A percentile compares a stretch with the other conserved stretches of the same genome.
These are phyloP conservation scores for Dimorphilus gyrociliatus DNA, from an alignment of 2,888 invertebrate species.

Conservation along the genomic window DNA sequence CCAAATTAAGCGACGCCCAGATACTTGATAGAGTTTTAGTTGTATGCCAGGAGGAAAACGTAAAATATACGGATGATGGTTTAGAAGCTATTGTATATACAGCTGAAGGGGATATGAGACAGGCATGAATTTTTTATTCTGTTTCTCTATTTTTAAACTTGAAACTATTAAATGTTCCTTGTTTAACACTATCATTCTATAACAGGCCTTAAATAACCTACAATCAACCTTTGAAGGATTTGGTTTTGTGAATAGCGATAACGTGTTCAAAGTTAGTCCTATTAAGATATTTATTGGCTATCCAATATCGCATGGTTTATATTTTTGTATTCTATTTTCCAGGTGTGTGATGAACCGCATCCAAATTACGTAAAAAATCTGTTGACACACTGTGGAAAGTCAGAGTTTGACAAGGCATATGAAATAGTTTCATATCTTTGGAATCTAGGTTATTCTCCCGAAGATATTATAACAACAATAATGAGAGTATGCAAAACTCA, in stretches of 20 bases:
- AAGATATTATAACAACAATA: conserved; percentile 86
- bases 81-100: conserved; percentile 90
- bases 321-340: conserved; percentile 4
- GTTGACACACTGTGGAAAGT: conserved; percentile 62
- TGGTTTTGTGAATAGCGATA: conserved; percentile 69
- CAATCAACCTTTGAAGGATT: conserved; percentile 88
- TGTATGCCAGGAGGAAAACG: conserved; percentile 53
- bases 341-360: conserved; percentile 96
- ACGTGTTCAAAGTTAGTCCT: conserved; percentile 65
- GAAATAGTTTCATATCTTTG: conserved; percentile 71
- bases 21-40: conserved; percentile 62
- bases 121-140: conserved; percentile 38
- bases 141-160: not conserved
- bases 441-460: conserved; percentile 83
- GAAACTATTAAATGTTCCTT: not conserved
- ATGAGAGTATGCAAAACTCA: conserved; percentile 82
- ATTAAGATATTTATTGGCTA: not conserved
- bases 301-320: not conserved
- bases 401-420: conserved; percentile 69
- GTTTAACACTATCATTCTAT: conserved; percentile 4
- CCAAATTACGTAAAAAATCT: conserved; percentile 79
- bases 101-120: conserved; percentile 94
- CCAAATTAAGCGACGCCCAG: conserved; percentile 73
- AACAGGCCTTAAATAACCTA: conserved; percentile 73
- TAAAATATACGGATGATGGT: conserved; percentile 76